phyloP scores from a whole-genome alignment of 2,113 vertebrate genomes.

The Zosterops borbonicus region DNA sequence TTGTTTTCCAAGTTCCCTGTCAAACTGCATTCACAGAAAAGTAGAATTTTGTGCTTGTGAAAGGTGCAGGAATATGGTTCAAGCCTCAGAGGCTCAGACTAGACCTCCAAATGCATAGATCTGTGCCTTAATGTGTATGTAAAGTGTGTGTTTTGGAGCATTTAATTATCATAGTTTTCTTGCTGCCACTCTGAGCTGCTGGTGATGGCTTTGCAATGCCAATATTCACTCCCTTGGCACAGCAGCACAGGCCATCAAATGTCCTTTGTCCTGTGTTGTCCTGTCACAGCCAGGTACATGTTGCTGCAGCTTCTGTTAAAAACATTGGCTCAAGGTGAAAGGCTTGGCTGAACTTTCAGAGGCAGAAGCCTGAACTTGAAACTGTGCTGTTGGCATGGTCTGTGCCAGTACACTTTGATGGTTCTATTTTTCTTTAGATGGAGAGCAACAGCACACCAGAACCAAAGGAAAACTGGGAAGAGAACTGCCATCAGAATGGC shows the following conservation, averaged over 20 bases:
- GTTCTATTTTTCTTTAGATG: conserved; percentile 55
- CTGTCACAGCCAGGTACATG: background rate
- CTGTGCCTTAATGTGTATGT: background rate
- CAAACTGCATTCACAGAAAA: background rate
- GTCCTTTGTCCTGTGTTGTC: fast-evolving
- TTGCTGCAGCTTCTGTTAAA: background rate
- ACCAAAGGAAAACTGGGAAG: conserved; percentile 90
- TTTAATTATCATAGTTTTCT: background rate
- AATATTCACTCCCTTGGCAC: background rate
- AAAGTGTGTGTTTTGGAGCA: background rate
- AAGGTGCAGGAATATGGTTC: background rate
- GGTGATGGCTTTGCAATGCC: background rate
- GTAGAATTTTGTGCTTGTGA: background rate
- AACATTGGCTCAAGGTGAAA: background rate
- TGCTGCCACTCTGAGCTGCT: background rate
- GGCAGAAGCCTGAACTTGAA: background rate
- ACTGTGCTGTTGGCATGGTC: background rate
- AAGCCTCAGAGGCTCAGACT: background rate
- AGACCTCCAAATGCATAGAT: background rate
- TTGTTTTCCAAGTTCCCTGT: background rate
- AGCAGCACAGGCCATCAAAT: background rate
- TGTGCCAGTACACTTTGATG: background rate
- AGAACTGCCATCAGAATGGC: conserved; percentile 90
- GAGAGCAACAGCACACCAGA: conserved; percentile 86
- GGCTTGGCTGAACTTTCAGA: background rate